Evolutionary conservation across 30 jellyfish, hydroid and myxozoan genomes (phyloP), one percentile per base, ranked within the genome.

Genomic region (Pseudorhiza aurosa): DNA sequence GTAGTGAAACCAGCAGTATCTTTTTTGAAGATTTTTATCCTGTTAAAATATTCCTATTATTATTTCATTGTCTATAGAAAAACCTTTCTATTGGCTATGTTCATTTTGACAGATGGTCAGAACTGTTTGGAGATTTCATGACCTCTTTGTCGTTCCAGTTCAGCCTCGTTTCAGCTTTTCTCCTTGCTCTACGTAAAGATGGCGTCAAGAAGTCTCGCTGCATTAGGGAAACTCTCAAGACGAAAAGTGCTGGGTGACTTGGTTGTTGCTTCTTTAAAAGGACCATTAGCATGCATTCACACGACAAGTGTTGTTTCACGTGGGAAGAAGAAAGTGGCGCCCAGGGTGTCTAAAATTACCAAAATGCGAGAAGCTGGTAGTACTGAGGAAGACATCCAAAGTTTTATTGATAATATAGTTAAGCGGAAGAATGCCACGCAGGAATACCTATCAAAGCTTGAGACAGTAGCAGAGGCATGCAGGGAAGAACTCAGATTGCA

Each of bases 401-500:
- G 53, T 12, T 62, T 63, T 11, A 42, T 77, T 19, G 63, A 43
- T 31, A 64, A 25, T 28, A 46, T 76, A 27, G 89, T 37, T 42
- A 82, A 65, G 0, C 44, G 49, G 44, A 77, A 71, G 44, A 44
- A 47, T 30, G 82, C 81, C 2, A 77, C 89, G 11, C 72, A 76
- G n/a, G 82, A 82, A 21, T 88, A 88, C 58, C 60, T 77, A 59
- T 70, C 77, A 17, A 87, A 88, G 43, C 36, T 88, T 24, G 97
- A 90, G 24, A 87, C 51, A 14, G 90, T 88, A 30, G 89, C 88
- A 56, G 83, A 45, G 2, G 64, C 49, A 4, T 88, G 78, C 36
- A 69, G 85, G 39, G 65, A 56, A 3, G 86, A 88, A 36, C 30
- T 77, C 35, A 87, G 75, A 25, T 29, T 55, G 49, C 87, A 77